phyloP scores from a whole-genome alignment of 2,113 vertebrate species.

The Grammomys dolichurus region DNA sequence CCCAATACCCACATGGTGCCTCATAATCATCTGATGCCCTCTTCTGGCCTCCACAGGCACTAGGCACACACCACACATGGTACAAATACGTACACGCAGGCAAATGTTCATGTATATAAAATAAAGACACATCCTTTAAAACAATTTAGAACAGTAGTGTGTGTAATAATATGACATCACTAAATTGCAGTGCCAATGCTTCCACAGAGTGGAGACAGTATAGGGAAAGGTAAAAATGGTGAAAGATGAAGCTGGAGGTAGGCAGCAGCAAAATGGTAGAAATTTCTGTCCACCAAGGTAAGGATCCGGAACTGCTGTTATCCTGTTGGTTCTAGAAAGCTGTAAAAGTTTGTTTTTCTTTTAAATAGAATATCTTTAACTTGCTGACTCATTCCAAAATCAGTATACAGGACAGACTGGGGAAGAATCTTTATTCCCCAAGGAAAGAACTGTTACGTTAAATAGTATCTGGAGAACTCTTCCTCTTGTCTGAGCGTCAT shows the following conservation, averaged over 20 bases:
- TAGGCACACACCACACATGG: not conserved
- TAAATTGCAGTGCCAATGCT: not conserved
- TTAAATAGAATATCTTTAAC: conserved; percentile 17
- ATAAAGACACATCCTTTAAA: conserved; percentile 8
- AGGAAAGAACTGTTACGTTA: conserved; percentile 39
- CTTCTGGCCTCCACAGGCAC: not conserved
- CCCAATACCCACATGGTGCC: not conserved
- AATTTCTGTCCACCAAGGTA: not conserved
- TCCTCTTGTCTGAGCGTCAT: not conserved
- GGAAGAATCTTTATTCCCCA: not conserved
- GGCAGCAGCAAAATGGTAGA: not conserved
- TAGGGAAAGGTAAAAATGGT: conserved; percentile 53
- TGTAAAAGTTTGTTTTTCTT: conserved; percentile 51
- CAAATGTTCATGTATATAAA: not conserved
- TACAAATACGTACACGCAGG: not conserved
- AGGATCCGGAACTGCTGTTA: conserved; percentile 48
- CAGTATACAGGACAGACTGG: not conserved
- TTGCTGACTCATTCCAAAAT: conserved; percentile 16
- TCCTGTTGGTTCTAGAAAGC: not conserved
- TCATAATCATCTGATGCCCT: not conserved
- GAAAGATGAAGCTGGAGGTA: conserved; percentile 5
- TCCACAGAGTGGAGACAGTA: not conserved
- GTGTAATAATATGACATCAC: not conserved
- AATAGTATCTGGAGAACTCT: conserved; percentile 36
- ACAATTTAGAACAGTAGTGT: not conserved